Conservation (phyloP, 53 echinoderm and acorn worm genomes). For the Mesocentrotus franciscanus region DNA sequence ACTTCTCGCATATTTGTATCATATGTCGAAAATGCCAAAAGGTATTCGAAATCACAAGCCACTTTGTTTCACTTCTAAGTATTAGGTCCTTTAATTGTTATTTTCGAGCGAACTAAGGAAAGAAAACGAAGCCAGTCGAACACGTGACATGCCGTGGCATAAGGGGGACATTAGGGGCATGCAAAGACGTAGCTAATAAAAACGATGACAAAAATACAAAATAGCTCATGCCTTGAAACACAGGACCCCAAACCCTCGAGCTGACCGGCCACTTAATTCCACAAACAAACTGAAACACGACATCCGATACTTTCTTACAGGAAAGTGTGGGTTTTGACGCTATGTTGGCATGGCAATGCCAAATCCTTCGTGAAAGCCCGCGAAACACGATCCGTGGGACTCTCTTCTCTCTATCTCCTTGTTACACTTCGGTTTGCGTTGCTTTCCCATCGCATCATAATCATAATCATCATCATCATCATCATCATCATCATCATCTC, state of each 20-base stretch:
- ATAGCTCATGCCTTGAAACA: not conserved
- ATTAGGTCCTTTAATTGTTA: not conserved
- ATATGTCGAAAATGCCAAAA: not conserved
- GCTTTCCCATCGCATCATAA: not conserved
- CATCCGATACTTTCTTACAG: slow-evolving; percentile 50
- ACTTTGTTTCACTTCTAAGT: not conserved
- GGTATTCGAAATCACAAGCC: not conserved
- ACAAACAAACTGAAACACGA: slow-evolving; percentile 57
- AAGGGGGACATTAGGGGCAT: not conserved
- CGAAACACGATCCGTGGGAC: slow-evolving; percentile 18
- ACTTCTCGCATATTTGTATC: not conserved
- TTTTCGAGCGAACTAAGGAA: not conserved
- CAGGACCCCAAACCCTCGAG: not conserved
- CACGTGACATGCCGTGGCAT: not conserved
- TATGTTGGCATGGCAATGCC: slow-evolving; percentile 33
- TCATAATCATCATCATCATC: not conserved
- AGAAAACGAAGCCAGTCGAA: no score
- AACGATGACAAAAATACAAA: slow-evolving; percentile 1
- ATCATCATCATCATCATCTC: not conserved
- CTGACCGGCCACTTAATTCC: slow-evolving; percentile 52
- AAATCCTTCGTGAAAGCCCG: slow-evolving; percentile 49
- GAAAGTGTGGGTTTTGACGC: slow-evolving; percentile 64
- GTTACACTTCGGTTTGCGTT: not conserved
- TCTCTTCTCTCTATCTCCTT: not conserved
- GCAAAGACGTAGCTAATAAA: not conserved